Percentiles rank a stretch among this genome's conserved stretches.
These are phyloP conservation scores for Calidris pugnax DNA, from an alignment of 2,113 vertebrate species.

Conservation along the genomic window DNA sequence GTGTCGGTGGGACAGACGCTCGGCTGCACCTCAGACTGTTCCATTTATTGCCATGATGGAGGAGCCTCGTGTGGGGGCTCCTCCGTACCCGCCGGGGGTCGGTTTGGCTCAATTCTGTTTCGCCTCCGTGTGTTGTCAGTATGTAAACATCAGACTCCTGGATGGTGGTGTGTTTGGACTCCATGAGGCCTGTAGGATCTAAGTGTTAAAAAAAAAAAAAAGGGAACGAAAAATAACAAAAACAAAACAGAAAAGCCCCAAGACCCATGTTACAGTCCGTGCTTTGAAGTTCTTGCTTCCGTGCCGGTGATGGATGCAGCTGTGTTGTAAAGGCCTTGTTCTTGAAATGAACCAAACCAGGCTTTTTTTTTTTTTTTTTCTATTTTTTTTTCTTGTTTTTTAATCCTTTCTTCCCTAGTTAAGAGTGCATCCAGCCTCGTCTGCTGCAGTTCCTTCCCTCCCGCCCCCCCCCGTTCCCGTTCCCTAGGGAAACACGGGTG, in stretches of 20 bases:
- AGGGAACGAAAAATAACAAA: background rate
- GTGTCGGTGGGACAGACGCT: constrained; percentile 6
- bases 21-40: background rate
- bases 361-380: constrained; percentile 44
- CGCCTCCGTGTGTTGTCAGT: background rate
- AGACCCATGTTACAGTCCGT: background rate
- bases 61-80: constrained; percentile 31
- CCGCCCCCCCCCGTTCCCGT: background rate
- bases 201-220: background rate
- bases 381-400: background rate
- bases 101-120: constrained; percentile 7
- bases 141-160: constrained; percentile 84
- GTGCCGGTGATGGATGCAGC: background rate
- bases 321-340: constrained; percentile 68
- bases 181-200: background rate
- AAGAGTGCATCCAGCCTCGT: constrained; percentile 1
- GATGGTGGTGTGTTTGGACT: constrained; percentile 52
- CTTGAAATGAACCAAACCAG: constrained; percentile 74
- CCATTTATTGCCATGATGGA: constrained; percentile 85
- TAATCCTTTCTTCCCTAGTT: constrained; percentile 65
- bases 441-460: background rate
- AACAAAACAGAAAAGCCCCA: background rate
- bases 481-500: constrained; percentile 91
- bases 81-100: background rate
- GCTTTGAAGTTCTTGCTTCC: constrained; percentile 3